Conservation (phyloP, 2,797 vertebrate species). For the Pyrocephalus nanus region DNA sequence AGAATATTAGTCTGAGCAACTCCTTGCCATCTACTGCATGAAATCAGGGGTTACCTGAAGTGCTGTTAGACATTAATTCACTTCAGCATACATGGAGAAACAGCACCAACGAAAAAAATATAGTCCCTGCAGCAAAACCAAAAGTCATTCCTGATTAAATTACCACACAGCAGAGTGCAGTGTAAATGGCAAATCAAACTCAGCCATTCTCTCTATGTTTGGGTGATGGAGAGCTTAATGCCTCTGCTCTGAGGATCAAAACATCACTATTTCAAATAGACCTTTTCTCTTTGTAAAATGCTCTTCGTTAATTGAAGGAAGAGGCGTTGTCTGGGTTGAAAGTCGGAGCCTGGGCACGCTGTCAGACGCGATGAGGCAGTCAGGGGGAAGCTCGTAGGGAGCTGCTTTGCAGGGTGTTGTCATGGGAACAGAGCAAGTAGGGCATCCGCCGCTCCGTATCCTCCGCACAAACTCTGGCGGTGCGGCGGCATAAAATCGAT, state of each 20-base stretch:
- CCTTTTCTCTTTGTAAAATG: not conserved
- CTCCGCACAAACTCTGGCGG: not conserved
- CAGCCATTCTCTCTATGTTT: not conserved
- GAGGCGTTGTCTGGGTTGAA: not conserved
- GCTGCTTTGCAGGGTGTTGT: slow-evolving; percentile 41
- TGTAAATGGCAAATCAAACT: not conserved
- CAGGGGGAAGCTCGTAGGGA: not conserved
- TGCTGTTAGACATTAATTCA: not conserved
- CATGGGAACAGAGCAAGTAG: slow-evolving; percentile 67
- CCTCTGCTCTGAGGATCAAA: not conserved
- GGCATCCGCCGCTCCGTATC: not conserved
- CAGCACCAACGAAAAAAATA: not conserved
- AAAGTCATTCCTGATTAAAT: not conserved
- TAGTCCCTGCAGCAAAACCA: not conserved
- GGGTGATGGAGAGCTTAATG: not conserved
- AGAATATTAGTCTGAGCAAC: not conserved
- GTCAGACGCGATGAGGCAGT: not conserved
- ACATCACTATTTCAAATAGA: not conserved
- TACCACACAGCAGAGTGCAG: not conserved
- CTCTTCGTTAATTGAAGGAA: not conserved
- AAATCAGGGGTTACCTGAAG: not conserved
- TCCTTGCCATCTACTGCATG: not conserved
- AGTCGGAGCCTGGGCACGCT: not conserved
- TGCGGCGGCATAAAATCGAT: not conserved
- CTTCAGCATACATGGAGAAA: not conserved